Conservation (phyloP, 2,113 vertebrate species). For the Siniperca knerii region DNA sequence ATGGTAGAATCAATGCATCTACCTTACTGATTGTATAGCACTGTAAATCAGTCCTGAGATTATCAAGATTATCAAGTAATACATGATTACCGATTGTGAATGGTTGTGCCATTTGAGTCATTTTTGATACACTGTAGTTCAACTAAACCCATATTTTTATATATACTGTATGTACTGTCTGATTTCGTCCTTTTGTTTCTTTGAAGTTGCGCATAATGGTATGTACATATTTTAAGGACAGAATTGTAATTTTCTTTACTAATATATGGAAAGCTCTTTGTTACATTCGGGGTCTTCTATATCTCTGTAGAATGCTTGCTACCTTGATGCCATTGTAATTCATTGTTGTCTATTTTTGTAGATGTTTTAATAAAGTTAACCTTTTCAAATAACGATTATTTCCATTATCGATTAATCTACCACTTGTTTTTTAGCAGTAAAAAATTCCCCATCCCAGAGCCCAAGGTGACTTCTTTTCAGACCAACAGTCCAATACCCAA, state of each 20-base stretch:
- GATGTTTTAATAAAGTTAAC: conserved; percentile 86
- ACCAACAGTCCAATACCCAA: background rate
- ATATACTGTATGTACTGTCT: conserved; percentile 70
- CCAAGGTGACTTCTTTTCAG: background rate
- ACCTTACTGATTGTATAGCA: conserved; percentile 60
- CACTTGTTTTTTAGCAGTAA: background rate
- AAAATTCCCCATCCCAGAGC: background rate
- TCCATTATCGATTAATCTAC: background rate
- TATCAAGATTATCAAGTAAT: conserved; percentile 49
- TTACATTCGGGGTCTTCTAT: conserved; percentile 76
- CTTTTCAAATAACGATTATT: conserved; percentile 76
- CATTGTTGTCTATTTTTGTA: conserved; percentile 85
- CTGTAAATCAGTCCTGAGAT: conserved; percentile 52
- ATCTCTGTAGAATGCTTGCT: conserved; percentile 82
- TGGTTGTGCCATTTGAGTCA: conserved; percentile 64
- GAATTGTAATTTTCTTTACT: conserved; percentile 82
- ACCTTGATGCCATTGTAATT: conserved; percentile 76
- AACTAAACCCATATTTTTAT: conserved; percentile 80
- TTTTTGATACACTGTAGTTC: conserved; percentile 85
- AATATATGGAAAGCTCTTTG: conserved; percentile 81
- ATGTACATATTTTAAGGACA: conserved; percentile 85
- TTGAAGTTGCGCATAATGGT: conserved; percentile 68
- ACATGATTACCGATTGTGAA: conserved; percentile 65
- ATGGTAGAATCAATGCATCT: conserved; percentile 35
- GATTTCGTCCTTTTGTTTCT: conserved; percentile 70